Evolutionary conservation across 2,113 vertebrate species (phyloP).

Genomic region (Struthio camelus): DNA sequence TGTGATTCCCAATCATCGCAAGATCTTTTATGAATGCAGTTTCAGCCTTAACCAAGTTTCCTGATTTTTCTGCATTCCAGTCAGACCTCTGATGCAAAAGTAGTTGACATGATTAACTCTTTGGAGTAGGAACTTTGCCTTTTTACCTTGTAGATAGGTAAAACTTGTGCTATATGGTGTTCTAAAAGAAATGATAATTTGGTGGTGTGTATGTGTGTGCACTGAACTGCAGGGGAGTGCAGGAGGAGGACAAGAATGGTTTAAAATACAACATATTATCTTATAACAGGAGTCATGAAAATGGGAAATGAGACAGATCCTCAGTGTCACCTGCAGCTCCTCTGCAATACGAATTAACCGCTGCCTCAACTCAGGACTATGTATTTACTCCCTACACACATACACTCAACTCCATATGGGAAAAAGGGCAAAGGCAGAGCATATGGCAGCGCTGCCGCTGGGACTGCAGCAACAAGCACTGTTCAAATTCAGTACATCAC

Average conservation of each 20-base stretch:
- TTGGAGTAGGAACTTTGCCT: neutral
- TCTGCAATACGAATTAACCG: slow-evolving; percentile 4
- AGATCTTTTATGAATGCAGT: slow-evolving; percentile 11
- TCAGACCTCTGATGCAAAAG: neutral
- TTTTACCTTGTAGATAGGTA: neutral
- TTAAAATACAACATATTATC: neutral
- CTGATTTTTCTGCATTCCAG: slow-evolving; percentile 11
- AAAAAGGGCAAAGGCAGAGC: neutral
- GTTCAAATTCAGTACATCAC: neutral
- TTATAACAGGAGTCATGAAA: neutral
- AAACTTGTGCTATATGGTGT: neutral
- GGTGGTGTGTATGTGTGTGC: neutral
- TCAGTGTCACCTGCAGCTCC: slow-evolving; percentile 26
- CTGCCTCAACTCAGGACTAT: neutral
- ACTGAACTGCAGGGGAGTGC: neutral
- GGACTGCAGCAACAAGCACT: neutral
- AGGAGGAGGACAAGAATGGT: neutral
- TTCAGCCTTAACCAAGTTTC: slow-evolving; percentile 44
- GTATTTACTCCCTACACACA: neutral
- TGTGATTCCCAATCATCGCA: slow-evolving; percentile 32
- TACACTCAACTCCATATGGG: neutral
- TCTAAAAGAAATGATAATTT: neutral
- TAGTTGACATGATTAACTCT: neutral
- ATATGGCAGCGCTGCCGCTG: neutral
- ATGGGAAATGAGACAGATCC: neutral